Evolutionary conservation across 2,888 invertebrate species (phyloP).

Genomic region (Leptinotarsa haldemani): DNA sequence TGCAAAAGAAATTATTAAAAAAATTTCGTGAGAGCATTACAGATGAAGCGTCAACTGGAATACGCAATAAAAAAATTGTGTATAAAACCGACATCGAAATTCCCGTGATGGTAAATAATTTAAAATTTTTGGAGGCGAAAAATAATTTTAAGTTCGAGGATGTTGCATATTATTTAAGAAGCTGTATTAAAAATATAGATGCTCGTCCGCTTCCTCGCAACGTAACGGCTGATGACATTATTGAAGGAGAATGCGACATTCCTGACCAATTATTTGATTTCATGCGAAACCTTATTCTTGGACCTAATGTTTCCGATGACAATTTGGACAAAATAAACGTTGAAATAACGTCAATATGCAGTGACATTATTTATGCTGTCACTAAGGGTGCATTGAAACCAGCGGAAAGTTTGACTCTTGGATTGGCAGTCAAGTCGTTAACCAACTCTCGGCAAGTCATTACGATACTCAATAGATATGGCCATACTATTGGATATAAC

Average conservation of each 20-base stretch:
- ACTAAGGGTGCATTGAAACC: constrained; percentile 24
- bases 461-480: constrained; percentile 54
- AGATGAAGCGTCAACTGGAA: constrained; percentile 47
- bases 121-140: constrained; percentile 44
- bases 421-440: constrained; percentile 50
- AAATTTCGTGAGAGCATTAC: constrained; percentile 50
- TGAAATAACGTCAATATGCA: constrained; percentile 43
- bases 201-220: constrained; percentile 35
- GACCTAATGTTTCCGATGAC: constrained; percentile 5
- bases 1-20: constrained; percentile 49
- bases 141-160: constrained; percentile 45
- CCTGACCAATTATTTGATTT: constrained; percentile 30
- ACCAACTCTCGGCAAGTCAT: constrained; percentile 52
- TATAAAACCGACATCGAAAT: constrained; percentile 51
- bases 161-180: constrained; percentile 53
- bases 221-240: constrained; percentile 38
- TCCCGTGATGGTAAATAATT: constrained; percentile 48
- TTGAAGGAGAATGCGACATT: constrained; percentile 29
- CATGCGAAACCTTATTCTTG: constrained; percentile 28
- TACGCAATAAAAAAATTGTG: constrained; percentile 47
- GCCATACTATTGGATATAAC: constrained; percentile 53
- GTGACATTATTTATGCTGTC: constrained; percentile 47
- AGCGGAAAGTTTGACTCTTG: constrained; percentile 35
- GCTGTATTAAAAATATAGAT: constrained; percentile 50
- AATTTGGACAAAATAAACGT: neutral